phyloP scores from a whole-genome alignment of 2,888 invertebrate species.

The Nymphalis polychloros region DNA sequence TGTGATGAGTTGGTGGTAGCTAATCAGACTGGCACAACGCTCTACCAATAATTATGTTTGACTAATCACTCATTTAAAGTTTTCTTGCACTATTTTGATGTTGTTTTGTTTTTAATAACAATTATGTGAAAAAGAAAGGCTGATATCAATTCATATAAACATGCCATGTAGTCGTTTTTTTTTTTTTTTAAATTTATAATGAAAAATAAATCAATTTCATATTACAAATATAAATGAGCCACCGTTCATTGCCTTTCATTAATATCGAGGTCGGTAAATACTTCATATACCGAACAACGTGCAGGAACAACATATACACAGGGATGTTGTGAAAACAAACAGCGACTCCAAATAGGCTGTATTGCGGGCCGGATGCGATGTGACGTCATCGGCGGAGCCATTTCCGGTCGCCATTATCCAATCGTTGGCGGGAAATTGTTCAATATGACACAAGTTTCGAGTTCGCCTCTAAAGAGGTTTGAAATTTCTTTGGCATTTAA shows the following conservation, averaged over 20 bases:
- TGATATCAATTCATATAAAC: too few relatives aligned
- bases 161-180: too few relatives aligned
- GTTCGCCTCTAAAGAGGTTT: conserved; percentile 19
- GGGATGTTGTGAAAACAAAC: conserved; percentile 35
- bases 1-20: too few relatives aligned
- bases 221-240: too few relatives aligned
- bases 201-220: too few relatives aligned
- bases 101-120: too few relatives aligned
- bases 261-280: conserved; percentile 9
- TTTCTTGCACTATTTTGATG: too few relatives aligned
- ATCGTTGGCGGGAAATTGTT: conserved; percentile 59
- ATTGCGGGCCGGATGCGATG: conserved; percentile 44
- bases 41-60: too few relatives aligned
- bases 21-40: too few relatives aligned
- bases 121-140: too few relatives aligned
- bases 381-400: conserved; percentile 65
- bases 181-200: too few relatives aligned
- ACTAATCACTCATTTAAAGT: too few relatives aligned
- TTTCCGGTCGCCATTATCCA: conserved; percentile 68
- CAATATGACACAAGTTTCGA: conserved; percentile 40
- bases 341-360: conserved; percentile 42
- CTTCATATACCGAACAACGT: conserved; percentile 8
- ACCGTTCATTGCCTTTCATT: not conserved
- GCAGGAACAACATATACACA: conserved; percentile 15
- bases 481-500: conserved; percentile 5